Base-by-base conservation (phyloP, 2,888 invertebrate genomes). In the Coelinius sp. region DNA sequence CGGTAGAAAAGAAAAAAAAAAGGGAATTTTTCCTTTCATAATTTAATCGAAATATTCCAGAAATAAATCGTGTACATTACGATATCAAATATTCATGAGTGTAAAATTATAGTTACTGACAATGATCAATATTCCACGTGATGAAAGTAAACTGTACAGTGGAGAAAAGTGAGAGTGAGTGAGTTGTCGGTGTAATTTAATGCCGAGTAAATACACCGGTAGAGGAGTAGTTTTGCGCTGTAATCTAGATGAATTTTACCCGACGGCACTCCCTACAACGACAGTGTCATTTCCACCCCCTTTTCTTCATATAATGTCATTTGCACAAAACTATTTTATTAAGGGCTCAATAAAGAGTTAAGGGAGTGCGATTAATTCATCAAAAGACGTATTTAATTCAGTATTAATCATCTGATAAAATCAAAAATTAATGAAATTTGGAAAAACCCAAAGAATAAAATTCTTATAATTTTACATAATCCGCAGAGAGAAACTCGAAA, bases 81-180 rank as follows among this genome's bases (percentile, higher is more conserved):
- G 10, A 31, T 20, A 84, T 82, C 82, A 82, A 82, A 79, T 79
- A 74, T 73, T 75, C 71, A 75, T 63, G 65, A 71, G 77, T 77
- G 20, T 59, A 59, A 59, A 14, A 35, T 59, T 20, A 31, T 31
- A 59, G 35, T 14, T 75, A 72, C 78, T 78, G 76, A 78, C 79
- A 25, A 78, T 84, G 82, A 85, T 85, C 84, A 84, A 84, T 85
- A 85, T 84, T 84, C 82, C 78, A 84, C 82, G 82, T 82, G 83
- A 85, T 84, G 84, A 84, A 84, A 84, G 84, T 84, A 83, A 84
- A 82, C 82, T 80, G 80, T 77, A 80, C 74, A 64, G 75, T 70
- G 78, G 81, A 80, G 80, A 75, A 31, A 7, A 7, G 56, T 14
- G 31, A 17, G n/a, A 25, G 25, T n/a, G 25, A 25, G 27, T 14